A percentile compares a stretch with the other conserved stretches of the same genome.
phyloP scores from a whole-genome alignment of 1,140 invertebrate species.

The Nasonia vitripennis region DNA sequence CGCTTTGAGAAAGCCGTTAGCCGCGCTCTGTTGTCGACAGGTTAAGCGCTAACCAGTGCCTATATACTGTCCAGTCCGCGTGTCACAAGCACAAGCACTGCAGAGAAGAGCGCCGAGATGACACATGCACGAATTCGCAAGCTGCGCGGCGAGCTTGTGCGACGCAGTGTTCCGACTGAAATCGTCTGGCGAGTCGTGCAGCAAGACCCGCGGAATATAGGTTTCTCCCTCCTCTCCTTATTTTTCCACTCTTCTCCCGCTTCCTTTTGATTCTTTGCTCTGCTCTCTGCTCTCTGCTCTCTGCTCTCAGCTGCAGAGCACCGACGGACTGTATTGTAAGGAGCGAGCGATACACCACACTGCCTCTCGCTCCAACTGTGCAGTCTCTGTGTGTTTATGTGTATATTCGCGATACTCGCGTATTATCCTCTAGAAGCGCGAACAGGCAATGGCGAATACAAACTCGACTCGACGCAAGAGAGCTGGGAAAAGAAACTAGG shows the following conservation, averaged over 20 bases:
- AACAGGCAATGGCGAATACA: neutral
- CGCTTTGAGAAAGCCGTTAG: neutral
- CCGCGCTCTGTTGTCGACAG: neutral
- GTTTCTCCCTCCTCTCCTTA: neutral
- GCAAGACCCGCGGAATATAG: neutral
- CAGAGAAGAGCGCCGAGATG: no score
- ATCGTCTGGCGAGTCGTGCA: neutral
- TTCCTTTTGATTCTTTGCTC: neutral
- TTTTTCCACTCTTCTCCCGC: conserved; percentile 14
- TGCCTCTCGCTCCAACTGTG: no score
- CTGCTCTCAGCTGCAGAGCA: neutral
- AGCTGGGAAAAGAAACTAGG: conserved; percentile 6
- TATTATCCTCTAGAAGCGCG: neutral
- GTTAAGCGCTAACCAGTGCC: neutral
- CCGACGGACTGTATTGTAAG: no score
- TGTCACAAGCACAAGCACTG: no score
- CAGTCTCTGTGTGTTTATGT: no score
- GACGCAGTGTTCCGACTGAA: conserved; percentile 18
- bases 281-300: neutral
- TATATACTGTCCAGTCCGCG: neutral
- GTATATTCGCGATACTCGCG: no score
- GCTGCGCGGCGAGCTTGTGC: neutral
- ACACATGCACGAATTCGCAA: neutral
- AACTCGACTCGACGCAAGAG: neutral
- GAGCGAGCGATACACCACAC: no score